These are phyloP conservation scores for Leptestheria dahalacensis DNA, from an alignment of 1,140 invertebrate species.

Conservation along the genomic window DNA sequence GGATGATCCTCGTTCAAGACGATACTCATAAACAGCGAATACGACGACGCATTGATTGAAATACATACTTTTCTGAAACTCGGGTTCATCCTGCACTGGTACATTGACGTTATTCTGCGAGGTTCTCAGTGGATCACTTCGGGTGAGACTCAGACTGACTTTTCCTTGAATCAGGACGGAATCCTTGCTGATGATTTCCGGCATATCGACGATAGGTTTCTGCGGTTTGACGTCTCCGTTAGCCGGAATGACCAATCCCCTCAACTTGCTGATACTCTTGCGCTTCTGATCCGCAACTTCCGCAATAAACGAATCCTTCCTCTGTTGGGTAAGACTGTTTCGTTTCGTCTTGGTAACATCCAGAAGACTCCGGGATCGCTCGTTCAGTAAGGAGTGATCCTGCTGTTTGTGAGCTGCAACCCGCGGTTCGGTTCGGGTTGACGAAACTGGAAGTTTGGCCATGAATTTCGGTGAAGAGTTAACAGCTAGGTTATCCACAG, in stretches of 20 bases:
- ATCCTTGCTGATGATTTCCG: conserved; percentile 60
- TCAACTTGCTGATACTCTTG: conserved; percentile 37
- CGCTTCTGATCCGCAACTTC: not conserved
- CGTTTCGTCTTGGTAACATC: conserved; percentile 24
- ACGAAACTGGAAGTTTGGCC: conserved; percentile 12
- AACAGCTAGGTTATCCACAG: not conserved
- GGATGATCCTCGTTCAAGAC: no score
- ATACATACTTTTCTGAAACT: not conserved
- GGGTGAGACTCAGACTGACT: not conserved
- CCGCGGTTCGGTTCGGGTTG: not conserved
- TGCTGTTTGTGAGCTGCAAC: not conserved
- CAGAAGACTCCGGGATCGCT: conserved; percentile 32
- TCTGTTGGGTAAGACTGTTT: not conserved
- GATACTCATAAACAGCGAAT: no score
- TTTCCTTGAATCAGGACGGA: conserved; percentile 22
- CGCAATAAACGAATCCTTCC: not conserved
- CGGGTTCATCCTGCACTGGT: not conserved
- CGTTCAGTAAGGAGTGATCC: conserved; percentile 21
- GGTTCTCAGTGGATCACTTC: not conserved
- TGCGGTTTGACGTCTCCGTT: conserved; percentile 30
- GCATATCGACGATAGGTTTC: conserved; percentile 41
- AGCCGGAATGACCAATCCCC: conserved; percentile 73
- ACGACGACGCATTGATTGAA: no score
- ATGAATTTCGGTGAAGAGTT: not conserved
- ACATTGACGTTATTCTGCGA: not conserved